Percentiles rank a stretch among this genome's conserved stretches.
phyloP scores from a whole-genome alignment of 2,113 vertebrate genomes.

The Phaethornis superciliosus region DNA sequence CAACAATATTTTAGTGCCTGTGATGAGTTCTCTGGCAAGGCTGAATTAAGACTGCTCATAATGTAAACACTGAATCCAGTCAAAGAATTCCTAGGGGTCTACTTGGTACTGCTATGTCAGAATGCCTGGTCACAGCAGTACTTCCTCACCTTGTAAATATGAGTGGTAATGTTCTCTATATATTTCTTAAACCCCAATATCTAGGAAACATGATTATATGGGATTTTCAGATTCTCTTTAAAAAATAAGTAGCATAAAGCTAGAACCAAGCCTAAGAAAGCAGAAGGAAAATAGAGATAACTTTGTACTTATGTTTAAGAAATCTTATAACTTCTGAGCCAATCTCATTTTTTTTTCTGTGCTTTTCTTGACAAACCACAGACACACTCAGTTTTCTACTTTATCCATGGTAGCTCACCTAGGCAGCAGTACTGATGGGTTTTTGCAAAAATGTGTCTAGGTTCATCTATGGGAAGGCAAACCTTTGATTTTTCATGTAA shows the following conservation, averaged over 20 bases:
- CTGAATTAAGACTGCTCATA: background rate
- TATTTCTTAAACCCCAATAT: background rate
- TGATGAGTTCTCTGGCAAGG: background rate
- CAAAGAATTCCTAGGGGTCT: background rate
- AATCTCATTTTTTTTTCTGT: background rate
- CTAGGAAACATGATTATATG: accelerated
- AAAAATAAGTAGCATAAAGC: background rate
- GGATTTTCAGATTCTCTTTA: background rate
- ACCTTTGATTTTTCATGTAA: background rate
- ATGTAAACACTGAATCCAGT: background rate
- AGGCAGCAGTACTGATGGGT: background rate
- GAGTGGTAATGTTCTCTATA: background rate
- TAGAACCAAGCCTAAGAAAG: background rate
- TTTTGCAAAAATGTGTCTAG: background rate
- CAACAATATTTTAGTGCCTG: background rate
- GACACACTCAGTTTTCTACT: background rate
- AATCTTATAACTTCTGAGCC: background rate
- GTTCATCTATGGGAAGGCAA: background rate
- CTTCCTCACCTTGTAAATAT: background rate
- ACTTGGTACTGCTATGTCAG: background rate
- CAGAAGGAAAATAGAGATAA: background rate
- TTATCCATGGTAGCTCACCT: background rate
- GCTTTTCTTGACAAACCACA: background rate
- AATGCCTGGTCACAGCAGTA: background rate
- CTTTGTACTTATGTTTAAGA: background rate